Evolutionary conservation across 2,113 vertebrate species (phyloP), one percentile per base, ranked within the genome.

Genomic region (Thalassarche chlororhynchos): DNA sequence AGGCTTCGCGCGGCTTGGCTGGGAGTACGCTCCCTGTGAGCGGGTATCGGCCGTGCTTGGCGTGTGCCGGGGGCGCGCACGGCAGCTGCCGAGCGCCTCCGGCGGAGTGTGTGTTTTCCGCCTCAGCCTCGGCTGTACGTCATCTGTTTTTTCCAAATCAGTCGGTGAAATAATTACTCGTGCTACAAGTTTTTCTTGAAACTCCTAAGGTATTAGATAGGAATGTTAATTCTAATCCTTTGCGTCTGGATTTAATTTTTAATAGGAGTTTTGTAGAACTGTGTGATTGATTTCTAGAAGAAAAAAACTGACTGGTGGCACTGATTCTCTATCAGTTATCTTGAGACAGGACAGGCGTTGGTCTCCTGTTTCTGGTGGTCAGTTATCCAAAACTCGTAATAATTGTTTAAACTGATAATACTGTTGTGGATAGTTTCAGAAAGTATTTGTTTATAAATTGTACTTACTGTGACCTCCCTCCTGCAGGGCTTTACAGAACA

Each of bases 141-240:
- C 62, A 7, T 8, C 51, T 23, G 36, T 4, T 14, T 19, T 46
- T 46, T 15, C 14, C 46, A 0, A 0, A 32, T 12, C 29, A 8
- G 12, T 12, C 13, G 36, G 38, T 34, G 15, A 57, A 61, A 58
- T 31, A 11, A 20, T 38, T 12, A 17, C 5, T 6, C 1, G 14
- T 25, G 47, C 28, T 17, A 19, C 58, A 8, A 1, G 24, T 40
- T 31, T 23, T 49, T 24, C 31, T 31, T 18, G 36, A 4, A 31
- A 14, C 25, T 14, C 18, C 14, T 16, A 1, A 3, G 4, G 14
- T 14, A 0, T 32, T 32, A 40, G 24, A 12, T 47, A 1, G 32
- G 34, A 32, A 8, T 2, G 52, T 18, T 32, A 14, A 16, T 44
- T 61, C 21, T 54, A 13, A 47, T 4, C 14, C 8, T 7, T 5